Percentiles rank a stretch among this genome's conserved stretches.
These are phyloP conservation scores for Rhineura floridana DNA, from an alignment of 2,113 vertebrate species.

Conservation along the genomic window DNA sequence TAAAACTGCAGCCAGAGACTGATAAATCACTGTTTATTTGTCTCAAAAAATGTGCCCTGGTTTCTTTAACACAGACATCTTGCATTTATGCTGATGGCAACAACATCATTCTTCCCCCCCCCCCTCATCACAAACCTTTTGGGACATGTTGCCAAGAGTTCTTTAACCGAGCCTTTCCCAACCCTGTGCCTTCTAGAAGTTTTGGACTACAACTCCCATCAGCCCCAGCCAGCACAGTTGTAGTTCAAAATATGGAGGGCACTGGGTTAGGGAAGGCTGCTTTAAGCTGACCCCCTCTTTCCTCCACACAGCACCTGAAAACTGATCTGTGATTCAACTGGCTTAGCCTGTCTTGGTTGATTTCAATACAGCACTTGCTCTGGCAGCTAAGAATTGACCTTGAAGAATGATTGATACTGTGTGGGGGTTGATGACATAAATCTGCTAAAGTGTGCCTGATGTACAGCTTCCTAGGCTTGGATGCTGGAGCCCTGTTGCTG, in stretches of 20 bases:
- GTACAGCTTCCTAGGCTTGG: constrained; percentile 66
- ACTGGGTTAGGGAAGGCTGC: too few relatives aligned
- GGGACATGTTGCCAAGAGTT: constrained; percentile 65
- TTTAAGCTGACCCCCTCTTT: neutral
- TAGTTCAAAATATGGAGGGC: too few relatives aligned
- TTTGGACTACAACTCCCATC: too few relatives aligned
- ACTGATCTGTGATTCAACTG: constrained; percentile 55
- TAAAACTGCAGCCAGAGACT: constrained; percentile 66
- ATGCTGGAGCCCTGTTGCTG: constrained; percentile 70
- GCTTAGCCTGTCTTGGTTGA: constrained; percentile 51
- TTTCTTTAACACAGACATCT: constrained; percentile 66
- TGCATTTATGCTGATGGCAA: constrained; percentile 51
- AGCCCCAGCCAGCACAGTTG: too few relatives aligned
- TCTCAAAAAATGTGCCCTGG: constrained; percentile 51
- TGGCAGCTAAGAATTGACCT: constrained; percentile 72
- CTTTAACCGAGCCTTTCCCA: constrained; percentile 27
- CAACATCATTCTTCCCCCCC: neutral
- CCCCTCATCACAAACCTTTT: constrained; percentile 34
- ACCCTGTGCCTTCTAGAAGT: too few relatives aligned
- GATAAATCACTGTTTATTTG: constrained; percentile 75
- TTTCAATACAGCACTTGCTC: constrained; percentile 64
- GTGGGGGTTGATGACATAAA: constrained; percentile 76
- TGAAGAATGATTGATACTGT: constrained; percentile 74
- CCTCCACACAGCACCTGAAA: constrained; percentile 63
- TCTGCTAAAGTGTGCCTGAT: constrained; percentile 70